A percentile compares a stretch with the other conserved stretches of the same genome.
Evolutionary conservation across 1,140 invertebrate genomes (phyloP).

Genomic region (Drosophila kanapiae): DNA sequence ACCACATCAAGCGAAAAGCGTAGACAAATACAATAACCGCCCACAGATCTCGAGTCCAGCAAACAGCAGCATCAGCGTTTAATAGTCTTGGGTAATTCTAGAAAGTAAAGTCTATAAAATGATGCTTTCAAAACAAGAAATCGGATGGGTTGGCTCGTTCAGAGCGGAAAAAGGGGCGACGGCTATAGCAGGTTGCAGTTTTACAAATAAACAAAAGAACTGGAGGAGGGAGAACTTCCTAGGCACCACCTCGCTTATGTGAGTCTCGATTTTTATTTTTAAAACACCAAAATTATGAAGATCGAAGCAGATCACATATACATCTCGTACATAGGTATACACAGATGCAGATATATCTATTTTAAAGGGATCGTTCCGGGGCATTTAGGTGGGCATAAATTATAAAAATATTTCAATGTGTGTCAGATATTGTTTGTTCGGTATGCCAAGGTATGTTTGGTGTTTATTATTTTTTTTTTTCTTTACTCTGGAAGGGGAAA

Average conservation of each 20-base stretch:
- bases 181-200: slow-evolving; percentile 65
- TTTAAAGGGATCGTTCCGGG: slow-evolving; percentile 55
- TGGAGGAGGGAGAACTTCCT: slow-evolving; percentile 43
- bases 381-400: slow-evolving; percentile 76
- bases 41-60: slow-evolving; percentile 54
- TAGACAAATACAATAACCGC: slow-evolving; percentile 67
- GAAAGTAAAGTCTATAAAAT: slow-evolving; percentile 68
- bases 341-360: slow-evolving; percentile 48
- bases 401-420: slow-evolving; percentile 81
- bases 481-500: slow-evolving; percentile 13
- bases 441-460: slow-evolving; percentile 69
- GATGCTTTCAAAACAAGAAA: slow-evolving; percentile 50
- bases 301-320: slow-evolving; percentile 32
- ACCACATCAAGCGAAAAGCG: slow-evolving; percentile 56
- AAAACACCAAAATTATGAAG: slow-evolving; percentile 52
- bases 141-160: slow-evolving; percentile 26
- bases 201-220: slow-evolving; percentile 69
- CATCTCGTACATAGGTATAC: slow-evolving; percentile 18
- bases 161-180: slow-evolving; percentile 20
- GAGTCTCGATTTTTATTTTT: slow-evolving; percentile 65
- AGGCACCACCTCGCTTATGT: slow-evolving; percentile 45
- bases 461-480: slow-evolving; percentile 11
- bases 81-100: slow-evolving; percentile 69
- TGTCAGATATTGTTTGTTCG: slow-evolving; percentile 73
- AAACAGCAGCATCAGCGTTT: slow-evolving; percentile 23